Evolutionary conservation across 2,797 vertebrate genomes (phyloP).

Genomic region (Gymnodraco acuticeps): DNA sequence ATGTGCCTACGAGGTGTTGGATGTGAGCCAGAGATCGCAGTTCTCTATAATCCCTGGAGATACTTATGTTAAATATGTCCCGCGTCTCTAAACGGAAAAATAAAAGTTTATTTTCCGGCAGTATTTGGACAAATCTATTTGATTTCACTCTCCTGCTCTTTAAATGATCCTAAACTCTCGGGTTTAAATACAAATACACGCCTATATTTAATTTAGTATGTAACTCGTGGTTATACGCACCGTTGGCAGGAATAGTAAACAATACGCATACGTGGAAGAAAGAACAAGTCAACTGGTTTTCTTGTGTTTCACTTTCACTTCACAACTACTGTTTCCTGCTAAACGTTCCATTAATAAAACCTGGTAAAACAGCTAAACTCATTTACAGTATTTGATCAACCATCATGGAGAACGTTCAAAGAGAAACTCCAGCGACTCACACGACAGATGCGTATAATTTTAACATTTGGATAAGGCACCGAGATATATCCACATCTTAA

Average conservation of each 20-base stretch:
- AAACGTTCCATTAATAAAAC: background rate
- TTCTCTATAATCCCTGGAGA: conserved; percentile 43
- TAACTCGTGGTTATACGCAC: too few relatives aligned
- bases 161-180: background rate
- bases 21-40: conserved; percentile 70
- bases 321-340: too few relatives aligned
- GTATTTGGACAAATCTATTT: background rate
- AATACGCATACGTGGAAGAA: background rate
- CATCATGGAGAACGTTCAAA: background rate
- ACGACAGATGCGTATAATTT: background rate
- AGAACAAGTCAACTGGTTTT: background rate
- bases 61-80: background rate
- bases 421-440: background rate
- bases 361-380: background rate
- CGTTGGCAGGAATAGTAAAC: background rate
- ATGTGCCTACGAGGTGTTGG: conserved; percentile 68
- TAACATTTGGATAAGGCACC: background rate
- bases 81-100: background rate
- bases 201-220: background rate
- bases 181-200: background rate
- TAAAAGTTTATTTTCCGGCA: background rate
- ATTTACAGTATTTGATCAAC: background rate
- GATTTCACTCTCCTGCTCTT: background rate
- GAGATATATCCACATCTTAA: background rate
- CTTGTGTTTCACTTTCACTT: conserved; percentile 1